These are phyloP conservation scores for Maccullochella peelii DNA, from an alignment of 2,113 vertebrate species.

Conservation along the genomic window DNA sequence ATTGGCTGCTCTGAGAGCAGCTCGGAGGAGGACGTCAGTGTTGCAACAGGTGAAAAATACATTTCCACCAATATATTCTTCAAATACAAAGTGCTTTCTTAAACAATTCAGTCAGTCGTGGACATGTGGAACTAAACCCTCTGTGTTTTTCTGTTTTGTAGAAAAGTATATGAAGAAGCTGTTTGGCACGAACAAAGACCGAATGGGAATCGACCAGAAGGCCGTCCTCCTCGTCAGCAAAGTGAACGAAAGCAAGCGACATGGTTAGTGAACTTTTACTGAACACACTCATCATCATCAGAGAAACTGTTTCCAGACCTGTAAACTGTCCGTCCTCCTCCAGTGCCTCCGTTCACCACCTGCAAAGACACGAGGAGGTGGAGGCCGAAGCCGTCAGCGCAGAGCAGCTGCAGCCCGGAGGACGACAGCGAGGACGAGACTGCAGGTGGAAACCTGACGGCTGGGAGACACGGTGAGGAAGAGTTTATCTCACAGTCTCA, in stretches of 20 bases:
- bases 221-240: conserved; percentile 97
- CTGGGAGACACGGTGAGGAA: not conserved
- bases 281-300: rapidly evolving
- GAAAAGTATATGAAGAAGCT: conserved; percentile 96
- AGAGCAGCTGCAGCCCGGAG: conserved; percentile 71
- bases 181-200: conserved; percentile 92
- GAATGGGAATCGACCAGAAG: conserved; percentile 96
- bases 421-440: conserved; percentile 77
- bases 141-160: conserved; percentile 60
- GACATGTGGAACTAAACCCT: not conserved
- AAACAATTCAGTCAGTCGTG: too few species aligned
- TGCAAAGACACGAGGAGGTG: conserved; percentile 92
- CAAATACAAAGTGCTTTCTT: not conserved
- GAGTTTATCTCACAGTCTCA: too few species aligned
- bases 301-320: not conserved
- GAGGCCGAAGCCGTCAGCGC: conserved; percentile 87
- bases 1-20: conserved; percentile 92
- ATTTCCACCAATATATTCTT: too few species aligned
- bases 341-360: conserved; percentile 95
- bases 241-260: conserved; percentile 93
- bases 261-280: conserved; percentile 85
- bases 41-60: conserved; percentile 86
- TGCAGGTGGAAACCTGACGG: not conserved
- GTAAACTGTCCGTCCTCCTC: not conserved
- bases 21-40: conserved; percentile 86